Base-by-base conservation (phyloP, 2,113 vertebrate genomes). In the Myotis brandtii region DNA sequence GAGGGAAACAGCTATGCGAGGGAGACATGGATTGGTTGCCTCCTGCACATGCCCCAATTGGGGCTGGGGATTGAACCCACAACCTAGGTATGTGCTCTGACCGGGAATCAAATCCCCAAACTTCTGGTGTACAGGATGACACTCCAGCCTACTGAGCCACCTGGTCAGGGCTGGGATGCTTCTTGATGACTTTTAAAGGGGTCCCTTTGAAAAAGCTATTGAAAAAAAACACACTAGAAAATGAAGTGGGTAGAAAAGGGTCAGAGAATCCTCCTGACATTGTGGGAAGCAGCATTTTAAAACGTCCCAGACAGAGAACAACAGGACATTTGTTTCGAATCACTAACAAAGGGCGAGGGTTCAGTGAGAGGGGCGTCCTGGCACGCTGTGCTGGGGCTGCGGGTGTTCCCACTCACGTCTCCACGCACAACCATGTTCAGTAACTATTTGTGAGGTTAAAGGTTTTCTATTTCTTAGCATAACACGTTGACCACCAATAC, bases 301-400 rank as follows among this genome's bases (percentile, higher is more conserved):
- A 93, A 52, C 30, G 32, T 85, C 73, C 70, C 12, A 34, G 52
- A 72, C 13, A 10, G 48, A 10, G 48, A 92, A 54, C 20, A 40
- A 66, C 4, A 79, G 50, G 67, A 59, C 23, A 34, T 8, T 3
- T 21, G 25, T 11, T 79, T 83, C 18, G 4, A 52, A 37, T 32
- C 34, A 37, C 30, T 23, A 43, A 72, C 21, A 8, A 50, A 86
- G 56, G 43, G 79, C 12, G 2, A 69, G 69, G 21, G 18, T 30
- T 18, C 13, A 0, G 17, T 2, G 32, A 62, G 37, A 9, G 0
- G 10, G 70, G 43, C 9, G 27, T 1, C 43, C 43, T 48, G 0
- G 5, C 3, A 25, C 0, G 8, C 52, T 25, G 10, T 4, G 37
- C 67, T 27, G 46, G 8, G 32, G 34, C 37, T 2, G 3, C 46